Evolutionary conservation across 2,113 vertebrate genomes (phyloP), one percentile per base, ranked within the genome.

Genomic region (Laterallus jamaicensis): DNA sequence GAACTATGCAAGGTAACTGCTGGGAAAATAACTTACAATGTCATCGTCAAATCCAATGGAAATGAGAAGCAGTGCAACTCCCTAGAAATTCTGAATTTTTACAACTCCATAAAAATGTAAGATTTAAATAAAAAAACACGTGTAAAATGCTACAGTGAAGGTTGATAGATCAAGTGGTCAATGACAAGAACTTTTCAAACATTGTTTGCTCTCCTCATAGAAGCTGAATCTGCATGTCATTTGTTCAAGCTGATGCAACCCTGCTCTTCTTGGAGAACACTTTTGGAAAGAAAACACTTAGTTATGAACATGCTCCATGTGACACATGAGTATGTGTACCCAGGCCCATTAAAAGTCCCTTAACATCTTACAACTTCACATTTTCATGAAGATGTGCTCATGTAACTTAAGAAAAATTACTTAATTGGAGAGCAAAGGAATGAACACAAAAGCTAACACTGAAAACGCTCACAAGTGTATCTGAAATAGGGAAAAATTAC

Each of bases 1-100:
- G 95, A 94, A 91, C 96, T 75, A 71, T 1, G 5, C 26, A 9
- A 92, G 54, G 89, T 60, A 95, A 92, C 64, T 42, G 83, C 83
- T 91, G 62, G 35, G 58, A 86, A 84, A 91, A 87, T 47, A 91
- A 79, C 74, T 84, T 82, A 32, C 19, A 81, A n/a, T 75, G 86
- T 42, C 86, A 68, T 7, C 78, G 66, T 84, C 73, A 68, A 26
- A 71, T 28, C 52, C 28, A 75, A 79, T 71, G 77, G 81, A 60
- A 91, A 89, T 25, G 17, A 81, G 71, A 56, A 75, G 49, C 80
- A 54, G 26, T 10, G 18, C 8, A 70, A 89, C 28, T 64, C 83
- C 49, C 54, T 52, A 13, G 39, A 75, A 88, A 69, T 60, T 86
- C 68, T 75, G 88, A 56, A 89, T 95, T 84, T 86, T 91, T 86